phyloP scores from a whole-genome alignment of 1,140 invertebrate species.

The Hydropsyche tenuis region DNA sequence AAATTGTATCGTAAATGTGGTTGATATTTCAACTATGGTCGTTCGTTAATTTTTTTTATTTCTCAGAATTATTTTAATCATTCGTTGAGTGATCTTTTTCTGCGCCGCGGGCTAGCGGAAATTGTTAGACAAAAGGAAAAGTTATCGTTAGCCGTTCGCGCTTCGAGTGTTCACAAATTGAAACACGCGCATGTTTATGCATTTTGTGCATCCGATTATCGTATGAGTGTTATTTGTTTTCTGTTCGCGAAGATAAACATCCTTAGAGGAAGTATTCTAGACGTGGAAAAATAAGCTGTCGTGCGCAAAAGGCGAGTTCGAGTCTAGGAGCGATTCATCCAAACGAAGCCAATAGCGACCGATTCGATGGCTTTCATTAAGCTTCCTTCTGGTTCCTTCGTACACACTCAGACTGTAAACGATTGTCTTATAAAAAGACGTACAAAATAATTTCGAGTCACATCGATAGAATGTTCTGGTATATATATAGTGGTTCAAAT shows the following conservation, averaged over 20 bases:
- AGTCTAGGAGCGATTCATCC: neutral
- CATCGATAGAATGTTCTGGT: too few species aligned
- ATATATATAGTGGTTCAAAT: too few species aligned
- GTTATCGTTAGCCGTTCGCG: neutral
- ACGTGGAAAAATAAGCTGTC: conserved; percentile 27
- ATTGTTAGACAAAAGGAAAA: neutral
- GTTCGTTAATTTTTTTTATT: too few species aligned
- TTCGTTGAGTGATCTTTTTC: too few species aligned
- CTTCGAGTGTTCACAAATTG: conserved; percentile 8
- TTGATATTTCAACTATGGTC: too few species aligned
- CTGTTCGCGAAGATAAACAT: conserved; percentile 27
- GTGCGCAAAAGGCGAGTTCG: too few species aligned
- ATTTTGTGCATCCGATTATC: conserved; percentile 44
- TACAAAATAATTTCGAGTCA: too few species aligned
- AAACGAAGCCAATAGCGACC: conserved; percentile 13
- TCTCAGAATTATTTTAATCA: too few species aligned
- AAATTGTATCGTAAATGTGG: too few species aligned
- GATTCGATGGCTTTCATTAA: conserved; percentile 19
- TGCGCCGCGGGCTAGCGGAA: neutral
- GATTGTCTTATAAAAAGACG: too few species aligned
- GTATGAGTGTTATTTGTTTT: conserved; percentile 31
- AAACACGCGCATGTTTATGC: neutral
- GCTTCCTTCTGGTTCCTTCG: too few species aligned
- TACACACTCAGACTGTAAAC: too few species aligned
- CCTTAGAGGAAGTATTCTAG: neutral